Conservation (phyloP, 2,888 invertebrate genomes). For the Patella depressa region DNA sequence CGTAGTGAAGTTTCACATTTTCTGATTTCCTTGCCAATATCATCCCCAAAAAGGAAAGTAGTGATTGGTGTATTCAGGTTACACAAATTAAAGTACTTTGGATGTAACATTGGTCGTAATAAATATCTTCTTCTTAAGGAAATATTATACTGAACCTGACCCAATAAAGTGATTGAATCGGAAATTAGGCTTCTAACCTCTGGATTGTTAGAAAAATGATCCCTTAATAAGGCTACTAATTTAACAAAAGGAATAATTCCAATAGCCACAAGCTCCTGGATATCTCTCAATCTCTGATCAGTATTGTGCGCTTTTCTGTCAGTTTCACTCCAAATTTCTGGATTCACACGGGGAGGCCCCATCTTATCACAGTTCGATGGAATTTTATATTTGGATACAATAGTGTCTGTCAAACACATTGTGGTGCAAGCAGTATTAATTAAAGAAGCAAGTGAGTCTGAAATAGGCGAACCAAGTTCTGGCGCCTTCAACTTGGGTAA, state of each 20-base stretch:
- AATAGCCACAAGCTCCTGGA: conserved; percentile 19
- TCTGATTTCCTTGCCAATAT: too few relatives aligned
- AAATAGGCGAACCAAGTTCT: background rate
- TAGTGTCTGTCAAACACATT: conserved; percentile 13
- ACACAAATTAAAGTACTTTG: too few relatives aligned
- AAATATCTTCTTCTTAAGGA: conserved; percentile 16
- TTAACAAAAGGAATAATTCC: conserved; percentile 23
- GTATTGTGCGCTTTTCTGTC: conserved; percentile 13
- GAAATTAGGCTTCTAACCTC: conserved; percentile 19
- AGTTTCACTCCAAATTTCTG: conserved; percentile 25
- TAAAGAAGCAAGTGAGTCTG: conserved; percentile 12
- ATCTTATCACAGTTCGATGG: too few relatives aligned
- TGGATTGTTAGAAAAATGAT: conserved; percentile 3
- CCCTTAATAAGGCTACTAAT: conserved; percentile 14
- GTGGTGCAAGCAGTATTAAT: conserved; percentile 19
- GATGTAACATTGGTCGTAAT: too few relatives aligned
- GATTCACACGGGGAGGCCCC: too few relatives aligned
- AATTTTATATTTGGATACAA: conserved; percentile 15
- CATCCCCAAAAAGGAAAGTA: too few relatives aligned
- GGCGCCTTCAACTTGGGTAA: conserved; percentile 10
- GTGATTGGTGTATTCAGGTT: too few relatives aligned
- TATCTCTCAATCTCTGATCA: conserved; percentile 16
- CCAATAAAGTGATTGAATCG: conserved; percentile 23
- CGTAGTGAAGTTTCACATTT: too few relatives aligned
- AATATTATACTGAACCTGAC: conserved; percentile 27